Base-by-base conservation (phyloP, 2,113 vertebrate species). In the Mionectes macconnelli region DNA sequence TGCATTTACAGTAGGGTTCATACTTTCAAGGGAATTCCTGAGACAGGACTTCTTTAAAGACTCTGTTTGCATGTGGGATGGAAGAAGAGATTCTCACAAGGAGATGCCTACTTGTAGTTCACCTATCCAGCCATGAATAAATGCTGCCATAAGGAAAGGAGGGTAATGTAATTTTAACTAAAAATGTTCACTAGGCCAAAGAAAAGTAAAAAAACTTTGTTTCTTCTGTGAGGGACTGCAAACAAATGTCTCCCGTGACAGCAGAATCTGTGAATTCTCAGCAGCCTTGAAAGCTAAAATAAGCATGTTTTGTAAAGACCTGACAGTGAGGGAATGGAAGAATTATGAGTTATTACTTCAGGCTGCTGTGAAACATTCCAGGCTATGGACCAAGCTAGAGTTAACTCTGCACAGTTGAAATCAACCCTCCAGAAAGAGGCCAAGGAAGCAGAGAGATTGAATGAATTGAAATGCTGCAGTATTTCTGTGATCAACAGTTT, bases 341-440 rank as follows among this genome's bases (percentile, higher is more conserved):
- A 83, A 83, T 67, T 23, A 49, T 30, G 23, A 92, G 77, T 78
- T 97, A 93, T 93, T 97, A 75, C 68, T 96, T 90, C 85, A 94
- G 78, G 90, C 35, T 93, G 83, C 79, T 80, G 93, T 87, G 72
- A 92, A 93, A 64, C 30, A 44, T 96, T 92, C 83, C 85, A 89
- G 83, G 52, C 76, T 81, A 25, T 64, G 76, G 79, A 92, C 84
- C 47, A 92, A 75, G 24, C 40, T 62, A 25, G 76, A 93, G 25
- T 78, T 95, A 53, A 53, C 24, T 91, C 56, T 78, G 73, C 22
- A 12, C 2, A 4, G 68, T 86, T 96, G 92, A 92, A 92, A 86
- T 77, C 90, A 94, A 30, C 60, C 15, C 22, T 72, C 12, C 40
- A 68, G 64, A 83, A 70, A 12, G n/a, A 86, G 49, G 66, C 76